Evolutionary conservation across 2,888 invertebrate species (phyloP), one percentile per base, ranked within the genome.

Genomic region (Nysson spinosus): DNA sequence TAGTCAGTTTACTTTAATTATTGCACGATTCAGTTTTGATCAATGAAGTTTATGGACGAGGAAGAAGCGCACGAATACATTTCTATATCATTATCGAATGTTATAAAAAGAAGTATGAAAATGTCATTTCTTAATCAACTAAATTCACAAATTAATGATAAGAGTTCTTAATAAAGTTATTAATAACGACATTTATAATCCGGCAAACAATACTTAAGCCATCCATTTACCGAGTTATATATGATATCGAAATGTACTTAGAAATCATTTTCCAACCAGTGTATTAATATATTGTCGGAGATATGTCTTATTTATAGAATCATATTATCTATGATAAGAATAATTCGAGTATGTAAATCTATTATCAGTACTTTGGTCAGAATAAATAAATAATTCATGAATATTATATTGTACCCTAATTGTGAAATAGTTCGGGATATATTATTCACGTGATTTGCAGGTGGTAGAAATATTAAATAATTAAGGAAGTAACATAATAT

Each of bases 1-100:
- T 76, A 76, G 75, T 76, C 75, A 76, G 57, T 69, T 58, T 66
- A 60, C 17, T 44, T 67, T 63, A 52, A 60, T 26, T 51, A 17
- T 17, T 54, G 20, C 58, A 30, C 26, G 39, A 32, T 57, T 42
- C 40, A 24, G 32, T 55, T 37, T 16, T 14, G 3, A 5, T 7
- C 30, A 43, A 39, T 43, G 30, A 37, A 19, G 12, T 30, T 30
- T 9, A 30, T n/a, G n/a, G 9, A n/a, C 7, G 30, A 12, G 34
- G 16, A 34, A 7, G 5, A 6, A 12, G 16, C 4, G 12, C 34
- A 14, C 4, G 7, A 34, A 30, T 4, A 3, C 14, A 32, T 7
- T 3, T 34, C 4, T 34, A 12, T 9, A 16, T 14, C 14, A 6
- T 34, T 34, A 5, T 34, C 14, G 5, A 14, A 14, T n/a, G n/a